Evolutionary conservation across 2,113 vertebrate genomes (phyloP), one percentile per base, ranked within the genome.

Genomic region (Plestiodon gilberti): DNA sequence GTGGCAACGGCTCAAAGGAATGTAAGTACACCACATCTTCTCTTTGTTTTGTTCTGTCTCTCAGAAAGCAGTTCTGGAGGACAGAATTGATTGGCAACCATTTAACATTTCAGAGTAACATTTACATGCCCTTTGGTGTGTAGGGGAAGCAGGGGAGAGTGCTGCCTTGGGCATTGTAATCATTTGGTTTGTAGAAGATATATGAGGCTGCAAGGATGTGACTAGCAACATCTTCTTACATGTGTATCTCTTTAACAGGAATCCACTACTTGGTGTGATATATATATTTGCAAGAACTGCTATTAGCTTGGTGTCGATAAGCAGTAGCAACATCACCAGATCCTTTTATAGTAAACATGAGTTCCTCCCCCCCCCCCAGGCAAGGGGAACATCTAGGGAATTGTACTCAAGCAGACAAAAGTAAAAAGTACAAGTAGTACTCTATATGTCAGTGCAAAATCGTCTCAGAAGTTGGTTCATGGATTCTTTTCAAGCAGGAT

Each of bases 1-100:
- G 97, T 97, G 97, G 96, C 96, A 97, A 83, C 96, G 97, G 64
- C 95, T 97, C 89, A 97, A 97, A 95, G 97, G 96, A 94, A 97
- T 97, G 97, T 97, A 91, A 97, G 97, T 97, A 97, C 81, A 85
- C 93, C 87, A 61, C 88, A 83, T 90, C 79, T 73, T 92, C 86
- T 86, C 84, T 96, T 94, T 55, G 13, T 55, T 52, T 90, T 93
- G 40, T 89, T 81, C 86, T 90, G 2, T 93, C 90, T 28, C 30
- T 38, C 48, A 61, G 61, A 81, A 89, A 79, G 71, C 69, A 88
- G 74, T 89, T 93, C 77, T 91, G 90, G 87, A 76, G n/a, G 90
- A 81, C 82, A 0, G n/a, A 40, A 89, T 18, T 7, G 88, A 48
- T 75, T 67, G 81, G 70, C 76, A 87, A 91, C 83, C 84, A 52